Percentiles rank a stretch among this genome's conserved stretches.
These are phyloP conservation scores for Pachycephala philippinensis DNA, from an alignment of 2,113 vertebrate species.

Conservation along the genomic window DNA sequence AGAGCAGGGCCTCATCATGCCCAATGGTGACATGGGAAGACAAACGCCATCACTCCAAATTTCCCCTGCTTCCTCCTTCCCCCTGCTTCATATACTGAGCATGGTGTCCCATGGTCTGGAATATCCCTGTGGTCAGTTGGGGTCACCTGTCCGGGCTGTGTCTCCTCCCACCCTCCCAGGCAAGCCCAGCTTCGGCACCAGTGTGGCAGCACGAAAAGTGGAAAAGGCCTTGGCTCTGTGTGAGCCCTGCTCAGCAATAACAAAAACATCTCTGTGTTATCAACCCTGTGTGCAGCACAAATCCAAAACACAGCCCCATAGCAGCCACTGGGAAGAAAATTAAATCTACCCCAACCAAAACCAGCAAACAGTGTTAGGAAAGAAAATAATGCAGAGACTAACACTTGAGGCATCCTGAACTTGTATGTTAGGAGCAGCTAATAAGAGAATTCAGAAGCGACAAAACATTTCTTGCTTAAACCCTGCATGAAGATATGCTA, in stretches of 20 bases:
- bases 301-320: background rate
- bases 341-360: background rate
- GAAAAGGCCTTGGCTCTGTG: background rate
- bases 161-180: background rate
- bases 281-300: background rate
- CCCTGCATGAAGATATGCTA: background rate
- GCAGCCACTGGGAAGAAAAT: rapidly evolving
- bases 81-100: rapidly evolving
- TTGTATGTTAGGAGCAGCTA: background rate
- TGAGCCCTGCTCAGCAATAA: background rate
- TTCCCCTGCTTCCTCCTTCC: too few relatives aligned
- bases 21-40: rapidly evolving
- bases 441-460: background rate
- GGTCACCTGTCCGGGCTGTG: background rate
- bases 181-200: rapidly evolving
- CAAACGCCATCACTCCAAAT: background rate
- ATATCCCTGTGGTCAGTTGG: background rate
- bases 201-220: rapidly evolving
- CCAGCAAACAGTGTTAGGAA: background rate
- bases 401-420: background rate
- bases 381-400: too few relatives aligned
- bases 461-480: background rate
- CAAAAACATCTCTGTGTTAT: background rate
- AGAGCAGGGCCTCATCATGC: background rate
- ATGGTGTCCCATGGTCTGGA: rapidly evolving